phyloP scores from a whole-genome alignment of 2,113 vertebrate species.

The Setophaga kirtlandii region DNA sequence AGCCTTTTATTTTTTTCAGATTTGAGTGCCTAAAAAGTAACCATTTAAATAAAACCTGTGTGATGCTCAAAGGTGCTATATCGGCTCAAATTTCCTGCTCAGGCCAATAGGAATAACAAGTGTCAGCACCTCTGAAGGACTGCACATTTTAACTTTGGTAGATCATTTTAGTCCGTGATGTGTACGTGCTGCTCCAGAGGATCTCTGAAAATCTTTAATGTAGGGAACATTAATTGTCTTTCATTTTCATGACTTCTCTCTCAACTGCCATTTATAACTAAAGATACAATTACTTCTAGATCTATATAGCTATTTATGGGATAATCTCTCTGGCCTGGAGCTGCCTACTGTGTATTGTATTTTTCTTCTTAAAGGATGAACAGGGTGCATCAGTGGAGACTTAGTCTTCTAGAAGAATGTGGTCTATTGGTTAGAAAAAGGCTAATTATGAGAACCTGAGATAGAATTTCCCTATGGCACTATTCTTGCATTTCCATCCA shows the following conservation, averaged over 20 bases:
- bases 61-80: constrained; percentile 51
- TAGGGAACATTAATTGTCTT: neutral
- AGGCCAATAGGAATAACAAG: constrained; percentile 25
- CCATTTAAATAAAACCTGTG: neutral
- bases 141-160: neutral
- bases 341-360: neutral
- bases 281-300: neutral
- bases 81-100: constrained; percentile 25
- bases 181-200: neutral
- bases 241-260: neutral
- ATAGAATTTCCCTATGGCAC: neutral
- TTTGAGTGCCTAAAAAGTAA: constrained; percentile 34
- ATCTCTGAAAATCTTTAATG: neutral
- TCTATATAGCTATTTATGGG: neutral
- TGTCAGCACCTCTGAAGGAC: neutral
- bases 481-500: neutral
- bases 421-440: neutral
- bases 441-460: neutral
- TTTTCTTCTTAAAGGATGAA: neutral
- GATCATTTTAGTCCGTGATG: neutral
- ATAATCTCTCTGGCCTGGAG: neutral
- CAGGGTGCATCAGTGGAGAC: neutral
- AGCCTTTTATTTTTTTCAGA: neutral
- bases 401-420: neutral
- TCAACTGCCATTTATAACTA: neutral